Percentiles rank a stretch among this genome's conserved stretches.
Conservation (phyloP, 2,113 vertebrate genomes). For the Hydropotes inermis region DNA sequence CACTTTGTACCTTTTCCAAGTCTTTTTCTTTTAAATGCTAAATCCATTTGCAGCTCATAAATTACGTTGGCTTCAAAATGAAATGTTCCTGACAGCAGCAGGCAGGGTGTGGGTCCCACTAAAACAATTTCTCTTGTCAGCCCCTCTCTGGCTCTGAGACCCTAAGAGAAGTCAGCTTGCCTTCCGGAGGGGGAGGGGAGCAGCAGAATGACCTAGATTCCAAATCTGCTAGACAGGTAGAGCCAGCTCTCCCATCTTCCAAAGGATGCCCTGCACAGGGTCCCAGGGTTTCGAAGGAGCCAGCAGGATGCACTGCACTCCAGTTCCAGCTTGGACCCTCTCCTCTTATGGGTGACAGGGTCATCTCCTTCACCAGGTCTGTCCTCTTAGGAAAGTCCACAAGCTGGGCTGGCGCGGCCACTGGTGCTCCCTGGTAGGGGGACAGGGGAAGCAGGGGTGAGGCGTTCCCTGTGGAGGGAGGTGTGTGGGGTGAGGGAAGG, state of each 20-base stretch:
- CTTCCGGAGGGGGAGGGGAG: neutral
- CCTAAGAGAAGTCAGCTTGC: conserved; percentile 5
- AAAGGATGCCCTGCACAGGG: neutral
- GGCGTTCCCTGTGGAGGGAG: neutral
- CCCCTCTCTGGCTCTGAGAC: neutral
- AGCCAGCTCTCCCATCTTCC: neutral
- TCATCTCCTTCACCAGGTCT: neutral
- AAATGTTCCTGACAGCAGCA: conserved; percentile 58
- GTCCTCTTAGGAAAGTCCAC: neutral
- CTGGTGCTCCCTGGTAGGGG: neutral
- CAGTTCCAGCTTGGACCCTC: neutral
- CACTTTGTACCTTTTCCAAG: conserved; percentile 74
- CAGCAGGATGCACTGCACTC: neutral
- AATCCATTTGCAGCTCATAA: conserved; percentile 72
- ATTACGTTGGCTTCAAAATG: conserved; percentile 63
- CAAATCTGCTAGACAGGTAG: conserved; percentile 37
- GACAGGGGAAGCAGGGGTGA: neutral
- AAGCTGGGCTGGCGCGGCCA: neutral
- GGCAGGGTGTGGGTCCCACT: conserved; percentile 55
- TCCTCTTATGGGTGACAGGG: neutral
- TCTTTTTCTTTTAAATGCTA: conserved; percentile 50
- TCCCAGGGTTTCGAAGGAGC: neutral
- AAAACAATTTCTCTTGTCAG: neutral
- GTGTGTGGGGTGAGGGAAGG: neutral
- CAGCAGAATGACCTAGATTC: conserved; percentile 67